Percentiles rank a stretch among this genome's conserved stretches.
phyloP scores from a whole-genome alignment of 2,888 invertebrate species.

The Platycheirus rosarum region DNA sequence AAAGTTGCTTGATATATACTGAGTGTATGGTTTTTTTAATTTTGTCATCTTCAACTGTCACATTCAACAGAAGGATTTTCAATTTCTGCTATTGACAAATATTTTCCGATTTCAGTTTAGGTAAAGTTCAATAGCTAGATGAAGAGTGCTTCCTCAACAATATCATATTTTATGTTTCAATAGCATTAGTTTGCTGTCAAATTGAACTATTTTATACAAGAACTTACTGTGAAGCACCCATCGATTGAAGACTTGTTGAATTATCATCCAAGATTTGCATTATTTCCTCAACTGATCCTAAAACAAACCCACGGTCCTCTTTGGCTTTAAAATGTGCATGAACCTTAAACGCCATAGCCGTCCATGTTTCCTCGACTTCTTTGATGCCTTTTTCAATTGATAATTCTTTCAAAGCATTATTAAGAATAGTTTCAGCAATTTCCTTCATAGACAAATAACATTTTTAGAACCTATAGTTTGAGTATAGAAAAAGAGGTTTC shows the following conservation, averaged over 20 bases:
- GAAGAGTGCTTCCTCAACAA: too few relatives aligned
- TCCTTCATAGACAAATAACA: conserved; percentile 80
- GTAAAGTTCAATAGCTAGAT: too few relatives aligned
- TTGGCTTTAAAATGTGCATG: conserved; percentile 87
- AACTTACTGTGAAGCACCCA: conserved; percentile 92
- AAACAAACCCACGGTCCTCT: conserved; percentile 89
- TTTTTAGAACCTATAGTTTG: conserved; percentile 11
- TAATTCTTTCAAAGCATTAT: conserved; percentile 94
- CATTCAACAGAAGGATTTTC: too few relatives aligned
- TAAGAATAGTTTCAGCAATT: conserved; percentile 93
- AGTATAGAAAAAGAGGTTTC: background rate
- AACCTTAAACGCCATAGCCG: conserved; percentile 86
- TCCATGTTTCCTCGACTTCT: conserved; percentile 91
- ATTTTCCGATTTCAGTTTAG: too few relatives aligned
- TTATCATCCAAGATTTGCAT: conserved; percentile 93
- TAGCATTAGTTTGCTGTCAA: too few relatives aligned
- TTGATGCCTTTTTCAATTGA: conserved; percentile 94
- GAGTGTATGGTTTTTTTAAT: too few relatives aligned
- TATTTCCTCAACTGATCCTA: conserved; percentile 93
- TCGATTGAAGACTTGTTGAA: conserved; percentile 94
- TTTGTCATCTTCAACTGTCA: too few relatives aligned
- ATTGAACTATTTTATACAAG: background rate
- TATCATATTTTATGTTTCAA: too few relatives aligned
- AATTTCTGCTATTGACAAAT: too few relatives aligned
- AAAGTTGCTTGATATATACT: too few relatives aligned